Conservation (phyloP, 1,140 invertebrate species). For the Zophobas morio region DNA sequence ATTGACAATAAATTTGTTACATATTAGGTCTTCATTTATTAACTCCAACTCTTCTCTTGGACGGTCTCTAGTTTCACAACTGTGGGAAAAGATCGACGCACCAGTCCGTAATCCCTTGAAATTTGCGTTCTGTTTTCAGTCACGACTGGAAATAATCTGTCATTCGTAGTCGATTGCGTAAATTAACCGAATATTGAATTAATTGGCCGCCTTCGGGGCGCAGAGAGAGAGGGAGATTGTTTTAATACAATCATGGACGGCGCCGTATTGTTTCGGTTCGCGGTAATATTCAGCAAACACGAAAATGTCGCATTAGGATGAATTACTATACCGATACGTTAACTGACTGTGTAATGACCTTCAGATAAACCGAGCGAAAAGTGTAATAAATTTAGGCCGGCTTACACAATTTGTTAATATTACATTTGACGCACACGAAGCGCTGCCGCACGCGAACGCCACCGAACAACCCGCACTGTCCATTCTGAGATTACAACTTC, state of each 20-base stretch:
- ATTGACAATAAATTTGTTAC: too few relatives aligned
- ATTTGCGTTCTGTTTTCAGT: constrained; percentile 39
- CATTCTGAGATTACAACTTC: constrained; percentile 6
- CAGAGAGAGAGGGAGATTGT: neutral
- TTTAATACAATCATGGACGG: constrained; percentile 41
- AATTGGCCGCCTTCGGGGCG: constrained; percentile 13
- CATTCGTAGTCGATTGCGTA: constrained; percentile 28
- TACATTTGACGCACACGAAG: constrained; percentile 52
- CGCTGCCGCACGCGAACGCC: constrained; percentile 24
- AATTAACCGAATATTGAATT: constrained; percentile 39
- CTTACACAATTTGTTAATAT: constrained; percentile 54
- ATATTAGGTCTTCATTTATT: too few relatives aligned
- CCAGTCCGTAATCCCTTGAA: constrained; percentile 11
- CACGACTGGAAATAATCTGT: constrained; percentile 36
- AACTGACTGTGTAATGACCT: constrained; percentile 52
- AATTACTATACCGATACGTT: constrained; percentile 50
- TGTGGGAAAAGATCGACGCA: too few relatives aligned
- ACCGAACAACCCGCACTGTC: constrained; percentile 33
- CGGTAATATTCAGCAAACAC: constrained; percentile 53
- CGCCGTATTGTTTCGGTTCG: constrained; percentile 35
- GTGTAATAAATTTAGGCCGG: constrained; percentile 52
- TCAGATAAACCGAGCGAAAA: constrained; percentile 51
- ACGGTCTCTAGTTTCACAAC: too few relatives aligned
- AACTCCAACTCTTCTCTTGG: too few relatives aligned
- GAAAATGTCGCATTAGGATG: constrained; percentile 56